Evolutionary conservation across 2,888 invertebrate species (phyloP).

Genomic region (Unio pictorum): DNA sequence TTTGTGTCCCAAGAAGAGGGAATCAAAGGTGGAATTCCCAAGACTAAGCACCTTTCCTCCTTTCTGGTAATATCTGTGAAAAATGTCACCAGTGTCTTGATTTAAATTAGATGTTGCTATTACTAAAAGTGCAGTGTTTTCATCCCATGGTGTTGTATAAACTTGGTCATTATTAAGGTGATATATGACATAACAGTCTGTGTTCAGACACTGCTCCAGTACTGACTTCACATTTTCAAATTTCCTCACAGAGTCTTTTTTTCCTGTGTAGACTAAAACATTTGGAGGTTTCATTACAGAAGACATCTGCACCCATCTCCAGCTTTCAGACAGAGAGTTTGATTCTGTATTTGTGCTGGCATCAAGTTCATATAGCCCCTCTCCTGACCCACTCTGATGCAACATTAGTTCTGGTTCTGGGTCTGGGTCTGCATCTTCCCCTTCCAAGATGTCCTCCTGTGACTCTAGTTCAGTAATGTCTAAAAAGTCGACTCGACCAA

Average conservation of each 20-base stretch:
- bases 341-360: conserved; percentile 11
- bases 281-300: conserved; percentile 65
- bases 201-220: conserved; percentile 57
- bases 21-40: conserved; percentile 46
- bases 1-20: conserved; percentile 30
- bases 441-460: conserved; percentile 18
- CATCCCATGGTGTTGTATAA: conserved; percentile 60
- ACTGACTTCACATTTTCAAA: conserved; percentile 54
- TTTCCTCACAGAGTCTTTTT: conserved; percentile 56
- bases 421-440: conserved; percentile 9
- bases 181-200: conserved; percentile 63
- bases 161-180: conserved; percentile 63
- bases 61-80: conserved; percentile 52
- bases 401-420: conserved; percentile 10
- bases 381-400: conserved; percentile 40
- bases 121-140: conserved; percentile 62
- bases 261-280: conserved; percentile 67
- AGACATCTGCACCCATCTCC: conserved; percentile 12
- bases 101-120: conserved; percentile 57
- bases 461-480: conserved; percentile 10
- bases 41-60: conserved; percentile 54
- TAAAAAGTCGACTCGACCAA: conserved; percentile 29
- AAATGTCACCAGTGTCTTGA: conserved; percentile 46
- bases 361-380: conserved; percentile 36
- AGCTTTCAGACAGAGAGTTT: conserved; percentile 14